Evolutionary conservation across 2,797 vertebrate species (phyloP), one percentile per base, ranked within the genome.

Genomic region (Sebastes reedi): DNA sequence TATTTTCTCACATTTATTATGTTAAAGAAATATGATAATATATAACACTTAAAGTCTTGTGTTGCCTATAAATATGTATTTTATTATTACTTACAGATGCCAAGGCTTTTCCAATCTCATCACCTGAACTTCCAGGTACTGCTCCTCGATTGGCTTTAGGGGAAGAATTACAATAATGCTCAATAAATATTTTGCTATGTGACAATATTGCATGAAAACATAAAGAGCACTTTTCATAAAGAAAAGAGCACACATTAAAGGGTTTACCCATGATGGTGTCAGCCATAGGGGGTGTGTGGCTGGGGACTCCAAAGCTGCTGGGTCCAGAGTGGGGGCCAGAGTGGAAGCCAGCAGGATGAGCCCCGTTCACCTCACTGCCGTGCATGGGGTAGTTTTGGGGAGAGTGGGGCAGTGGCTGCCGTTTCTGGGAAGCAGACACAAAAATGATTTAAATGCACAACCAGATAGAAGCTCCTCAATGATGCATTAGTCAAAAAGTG

Each of bases 61-160:
- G 9, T 61, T 62, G 34, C 12, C 27, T 39, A 29, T n/a, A 12
- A 67, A 58, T 39, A 6, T 34, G 2, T 14, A 29, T 58, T 61
- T 42, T 77, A 29, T 36, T 55, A 64, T 5, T 56, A 91, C 98
- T 97, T 94, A 99, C 98, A 86, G 98, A 99, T 88, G 97, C 98
- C 85, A 99, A 92, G 6, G 98, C 98, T 95, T 99, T 99, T 88
- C 98, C 98, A 12, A 99, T 97, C 22, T 99, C 98, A 0, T 98
- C 98, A 27, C 98, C 98, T 0, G 98, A 99, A 94, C 98, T 99
- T 82, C 97, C 96, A 7, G 97, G 96, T 1, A 96, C 94, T 67
- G 92, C 92, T 72, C 95, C 96, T 71, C 97, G 94, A 90, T 96
- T 97, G 52, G 95, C 98, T 99, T 87, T 42, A 16, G 20, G n/a